These are phyloP conservation scores for Chaetorhynchus papuensis DNA, from an alignment of 2,113 vertebrate genomes.

Conservation along the genomic window DNA sequence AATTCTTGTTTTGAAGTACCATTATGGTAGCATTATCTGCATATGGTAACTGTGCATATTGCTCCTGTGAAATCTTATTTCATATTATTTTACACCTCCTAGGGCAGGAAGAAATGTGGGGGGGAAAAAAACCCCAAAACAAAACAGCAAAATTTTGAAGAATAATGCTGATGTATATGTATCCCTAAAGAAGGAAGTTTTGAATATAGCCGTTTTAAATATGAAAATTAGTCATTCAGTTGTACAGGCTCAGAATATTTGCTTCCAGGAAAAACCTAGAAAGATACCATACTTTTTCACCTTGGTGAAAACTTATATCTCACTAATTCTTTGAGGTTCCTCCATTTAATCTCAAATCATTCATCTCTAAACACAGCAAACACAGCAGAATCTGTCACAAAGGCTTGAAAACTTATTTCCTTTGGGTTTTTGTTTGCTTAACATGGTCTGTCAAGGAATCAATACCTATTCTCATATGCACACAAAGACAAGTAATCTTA, in stretches of 20 bases:
- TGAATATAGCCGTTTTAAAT: not conserved
- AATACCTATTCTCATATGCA: conserved; percentile 24
- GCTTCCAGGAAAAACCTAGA: not conserved
- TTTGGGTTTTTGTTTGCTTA: conserved; percentile 37
- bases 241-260: not conserved
- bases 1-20: not conserved
- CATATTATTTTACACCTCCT: not conserved
- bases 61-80: not conserved
- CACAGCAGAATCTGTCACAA: not conserved
- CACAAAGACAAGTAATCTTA: conserved; percentile 32
- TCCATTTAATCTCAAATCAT: not conserved
- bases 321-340: not conserved
- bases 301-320: not conserved
- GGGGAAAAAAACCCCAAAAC: not conserved
- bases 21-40: not conserved
- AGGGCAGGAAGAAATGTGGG: not conserved
- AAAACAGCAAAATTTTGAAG: not conserved
- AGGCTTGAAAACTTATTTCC: conserved; percentile 43
- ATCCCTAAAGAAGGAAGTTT: not conserved
- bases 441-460: conserved; percentile 23
- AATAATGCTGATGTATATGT: not conserved
- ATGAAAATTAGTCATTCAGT: not conserved
- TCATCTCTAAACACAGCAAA: conserved; percentile 1
- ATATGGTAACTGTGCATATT: not conserved
- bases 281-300: not conserved